phyloP scores from a whole-genome alignment of 2,888 invertebrate genomes.

The Dolichomitus sp. region DNA sequence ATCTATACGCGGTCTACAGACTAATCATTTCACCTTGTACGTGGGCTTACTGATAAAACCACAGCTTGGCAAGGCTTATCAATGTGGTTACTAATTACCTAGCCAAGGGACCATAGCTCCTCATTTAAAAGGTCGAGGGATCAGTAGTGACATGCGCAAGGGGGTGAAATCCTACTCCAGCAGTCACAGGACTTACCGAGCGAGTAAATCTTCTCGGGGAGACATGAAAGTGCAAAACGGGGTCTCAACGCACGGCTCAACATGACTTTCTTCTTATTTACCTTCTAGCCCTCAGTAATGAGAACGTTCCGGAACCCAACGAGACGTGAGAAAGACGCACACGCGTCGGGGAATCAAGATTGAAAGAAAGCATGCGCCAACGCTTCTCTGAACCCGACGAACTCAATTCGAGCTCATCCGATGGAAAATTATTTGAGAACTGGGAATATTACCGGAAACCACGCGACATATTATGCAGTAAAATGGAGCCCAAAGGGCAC shows the following conservation, averaged over 20 bases:
- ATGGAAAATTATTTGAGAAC: slow-evolving; percentile 28
- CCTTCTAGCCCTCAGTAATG: slow-evolving; percentile 68
- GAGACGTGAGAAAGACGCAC: slow-evolving; percentile 60
- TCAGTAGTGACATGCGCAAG: neutral
- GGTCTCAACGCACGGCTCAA: slow-evolving; percentile 38
- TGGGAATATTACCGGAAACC: slow-evolving; percentile 45
- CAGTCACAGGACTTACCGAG: neutral
- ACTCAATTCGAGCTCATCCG: neutral
- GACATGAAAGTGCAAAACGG: slow-evolving; percentile 6
- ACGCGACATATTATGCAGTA: neutral
- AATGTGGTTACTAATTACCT: slow-evolving; percentile 46
- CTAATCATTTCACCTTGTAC: slow-evolving; percentile 33
- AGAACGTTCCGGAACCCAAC: slow-evolving; percentile 68
- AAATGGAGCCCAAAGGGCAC: neutral
- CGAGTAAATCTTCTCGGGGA: slow-evolving; percentile 1
- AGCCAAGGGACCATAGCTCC: neutral
- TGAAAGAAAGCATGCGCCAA: slow-evolving; percentile 9
- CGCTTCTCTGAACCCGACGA: slow-evolving; percentile 8
- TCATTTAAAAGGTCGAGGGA: slow-evolving; percentile 1
- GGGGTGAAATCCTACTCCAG: neutral
- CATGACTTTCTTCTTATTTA: slow-evolving; percentile 70
- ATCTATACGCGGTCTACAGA: slow-evolving; percentile 24
- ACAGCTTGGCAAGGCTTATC: slow-evolving; percentile 31
- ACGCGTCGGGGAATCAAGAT: slow-evolving; percentile 19
- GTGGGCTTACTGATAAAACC: slow-evolving; percentile 22